A percentile compares a stretch with the other conserved stretches of the same genome.
phyloP scores from a whole-genome alignment of 2,797 vertebrate genomes.

The Manis crassicaudata region DNA sequence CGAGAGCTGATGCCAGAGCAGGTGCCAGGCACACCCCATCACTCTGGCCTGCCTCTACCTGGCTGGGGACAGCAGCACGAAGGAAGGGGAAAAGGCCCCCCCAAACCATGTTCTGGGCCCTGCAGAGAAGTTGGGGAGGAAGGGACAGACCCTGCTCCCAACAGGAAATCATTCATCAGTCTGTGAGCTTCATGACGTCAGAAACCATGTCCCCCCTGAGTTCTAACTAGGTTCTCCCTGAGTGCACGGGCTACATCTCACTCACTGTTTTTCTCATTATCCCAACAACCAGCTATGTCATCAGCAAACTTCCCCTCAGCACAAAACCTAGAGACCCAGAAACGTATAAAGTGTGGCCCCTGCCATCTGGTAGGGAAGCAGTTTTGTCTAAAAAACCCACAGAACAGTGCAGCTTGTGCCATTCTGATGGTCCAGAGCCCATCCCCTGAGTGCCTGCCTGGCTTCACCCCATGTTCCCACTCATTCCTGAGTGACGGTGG shows the following conservation, averaged over 20 bases:
- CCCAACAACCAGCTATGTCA: background rate
- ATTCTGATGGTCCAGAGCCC: accelerated
- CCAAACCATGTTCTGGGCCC: background rate
- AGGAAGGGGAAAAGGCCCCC: background rate
- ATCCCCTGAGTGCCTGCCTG: background rate
- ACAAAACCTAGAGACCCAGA: background rate
- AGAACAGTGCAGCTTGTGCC: accelerated
- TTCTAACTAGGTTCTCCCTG: background rate
- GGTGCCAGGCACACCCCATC: background rate
- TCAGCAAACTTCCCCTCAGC: background rate
- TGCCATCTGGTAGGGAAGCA: background rate
- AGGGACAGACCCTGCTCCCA: background rate
- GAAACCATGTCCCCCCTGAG: too few species aligned
- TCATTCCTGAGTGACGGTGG: background rate
- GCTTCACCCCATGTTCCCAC: background rate
- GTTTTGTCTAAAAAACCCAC: background rate
- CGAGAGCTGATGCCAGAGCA: background rate
- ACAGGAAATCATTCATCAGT: background rate
- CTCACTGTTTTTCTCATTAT: background rate
- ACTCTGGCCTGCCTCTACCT: background rate
- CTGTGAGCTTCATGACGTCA: background rate
- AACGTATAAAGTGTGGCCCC: accelerated
- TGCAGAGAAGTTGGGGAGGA: background rate
- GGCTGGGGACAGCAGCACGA: background rate
- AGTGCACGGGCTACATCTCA: background rate